Conservation (phyloP, 2,797 vertebrate genomes). For the Prionace glauca region DNA sequence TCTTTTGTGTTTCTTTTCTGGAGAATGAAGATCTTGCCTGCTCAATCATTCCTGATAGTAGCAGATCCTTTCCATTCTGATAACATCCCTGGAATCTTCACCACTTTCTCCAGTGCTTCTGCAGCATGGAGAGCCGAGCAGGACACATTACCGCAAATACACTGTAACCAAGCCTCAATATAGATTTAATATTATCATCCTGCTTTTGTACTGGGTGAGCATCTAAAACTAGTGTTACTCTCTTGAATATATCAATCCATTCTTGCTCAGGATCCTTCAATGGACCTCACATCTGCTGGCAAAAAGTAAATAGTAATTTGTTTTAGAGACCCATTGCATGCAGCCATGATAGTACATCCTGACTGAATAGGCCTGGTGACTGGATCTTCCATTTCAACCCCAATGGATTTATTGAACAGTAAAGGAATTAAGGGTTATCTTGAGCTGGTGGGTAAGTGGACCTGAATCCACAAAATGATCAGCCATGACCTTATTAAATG, state of each 20-base stretch:
- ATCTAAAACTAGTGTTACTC: neutral
- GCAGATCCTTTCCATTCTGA: neutral
- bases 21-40: neutral
- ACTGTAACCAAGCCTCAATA: neutral
- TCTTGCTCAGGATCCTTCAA: neutral
- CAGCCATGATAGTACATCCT: neutral
- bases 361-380: too few relatives aligned
- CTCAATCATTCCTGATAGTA: neutral
- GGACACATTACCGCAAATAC: neutral
- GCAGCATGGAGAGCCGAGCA: neutral
- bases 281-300: neutral
- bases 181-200: neutral
- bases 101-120: neutral
- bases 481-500: too few relatives aligned
- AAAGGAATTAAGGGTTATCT: too few relatives aligned
- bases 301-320: neutral
- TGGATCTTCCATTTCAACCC: neutral
- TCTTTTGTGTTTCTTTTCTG: neutral
- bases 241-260: neutral
- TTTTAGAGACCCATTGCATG: neutral
- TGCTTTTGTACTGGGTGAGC: neutral
- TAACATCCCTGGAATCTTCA: neutral
- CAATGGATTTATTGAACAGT: neutral
- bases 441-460: too few relatives aligned
- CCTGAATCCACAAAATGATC: too few relatives aligned